Evolutionary conservation across 35 echinoderm and acorn worm genomes (phyloP).

Genomic region (Heliocidaris tuberculata): DNA sequence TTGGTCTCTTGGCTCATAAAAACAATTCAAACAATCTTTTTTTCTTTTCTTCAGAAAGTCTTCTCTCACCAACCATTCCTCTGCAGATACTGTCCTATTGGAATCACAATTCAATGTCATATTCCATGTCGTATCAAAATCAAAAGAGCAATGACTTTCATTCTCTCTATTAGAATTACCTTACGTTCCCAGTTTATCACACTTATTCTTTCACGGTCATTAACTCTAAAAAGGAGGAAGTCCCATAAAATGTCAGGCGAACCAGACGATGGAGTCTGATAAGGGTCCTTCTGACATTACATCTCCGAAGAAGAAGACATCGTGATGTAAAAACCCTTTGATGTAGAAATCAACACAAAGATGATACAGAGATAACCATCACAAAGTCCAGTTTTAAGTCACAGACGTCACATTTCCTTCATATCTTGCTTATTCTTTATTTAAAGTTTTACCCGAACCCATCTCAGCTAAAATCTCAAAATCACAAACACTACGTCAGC

Average conservation of each 20-base stretch:
- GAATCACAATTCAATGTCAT: neutral
- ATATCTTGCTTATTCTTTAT: neutral
- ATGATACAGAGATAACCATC: neutral
- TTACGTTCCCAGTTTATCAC: neutral
- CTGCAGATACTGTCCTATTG: neutral
- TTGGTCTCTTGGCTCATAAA: neutral
- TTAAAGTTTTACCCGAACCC: too few species aligned
- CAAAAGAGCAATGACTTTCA: neutral
- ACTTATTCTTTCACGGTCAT: neutral
- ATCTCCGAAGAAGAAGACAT: neutral
- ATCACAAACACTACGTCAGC: neutral
- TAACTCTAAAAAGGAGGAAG: neutral
- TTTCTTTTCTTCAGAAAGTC: neutral
- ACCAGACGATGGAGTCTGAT: neutral
- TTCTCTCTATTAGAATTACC: neutral
- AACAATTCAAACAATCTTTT: neutral
- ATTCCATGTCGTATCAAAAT: neutral
- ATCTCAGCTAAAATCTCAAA: neutral
- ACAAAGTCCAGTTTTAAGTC: neutral
- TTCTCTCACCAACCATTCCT: neutral
- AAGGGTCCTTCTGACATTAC: neutral
- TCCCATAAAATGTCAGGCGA: neutral
- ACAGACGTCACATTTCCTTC: neutral
- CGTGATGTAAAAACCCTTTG: neutral
- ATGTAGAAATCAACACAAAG: neutral